These are phyloP conservation scores for Etheostoma perlongum DNA, from an alignment of 2,797 vertebrate genomes.

Conservation along the genomic window DNA sequence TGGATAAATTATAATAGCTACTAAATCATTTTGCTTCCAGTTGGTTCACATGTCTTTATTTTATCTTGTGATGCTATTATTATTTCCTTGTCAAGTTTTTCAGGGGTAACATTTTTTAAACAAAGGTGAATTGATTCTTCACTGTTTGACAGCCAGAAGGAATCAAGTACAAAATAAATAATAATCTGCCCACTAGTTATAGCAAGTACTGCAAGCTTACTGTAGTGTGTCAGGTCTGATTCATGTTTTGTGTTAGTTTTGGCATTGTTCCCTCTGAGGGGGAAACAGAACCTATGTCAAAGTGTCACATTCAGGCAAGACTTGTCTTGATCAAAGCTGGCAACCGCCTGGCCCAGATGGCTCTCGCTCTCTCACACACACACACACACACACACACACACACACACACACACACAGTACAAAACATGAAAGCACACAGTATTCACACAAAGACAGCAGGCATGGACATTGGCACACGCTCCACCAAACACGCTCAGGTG, in stretches of 20 bases:
- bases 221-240: constrained; percentile 47
- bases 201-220: constrained; percentile 27
- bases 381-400: constrained; percentile 15
- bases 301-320: constrained; percentile 56
- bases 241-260: constrained; percentile 62
- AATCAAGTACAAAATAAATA: not conserved
- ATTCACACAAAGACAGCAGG: constrained; percentile 6
- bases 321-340: constrained; percentile 67
- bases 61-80: not conserved
- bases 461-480: constrained; percentile 9
- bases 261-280: constrained; percentile 45
- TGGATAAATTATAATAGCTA: not conserved
- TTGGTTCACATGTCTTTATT: not conserved
- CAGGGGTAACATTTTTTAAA: not conserved
- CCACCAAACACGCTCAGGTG: constrained; percentile 18
- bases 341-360: constrained; percentile 37
- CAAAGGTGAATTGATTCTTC: constrained; percentile 14
- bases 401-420: not conserved
- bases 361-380: not conserved
- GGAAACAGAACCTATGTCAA: constrained; percentile 64
- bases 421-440: not conserved
- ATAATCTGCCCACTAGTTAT: not conserved
- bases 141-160: constrained; percentile 21
- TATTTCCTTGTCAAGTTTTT: not conserved
- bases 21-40: not conserved